phyloP scores from a whole-genome alignment of 2,113 vertebrate genomes.

The Chelonoidis abingdonii region DNA sequence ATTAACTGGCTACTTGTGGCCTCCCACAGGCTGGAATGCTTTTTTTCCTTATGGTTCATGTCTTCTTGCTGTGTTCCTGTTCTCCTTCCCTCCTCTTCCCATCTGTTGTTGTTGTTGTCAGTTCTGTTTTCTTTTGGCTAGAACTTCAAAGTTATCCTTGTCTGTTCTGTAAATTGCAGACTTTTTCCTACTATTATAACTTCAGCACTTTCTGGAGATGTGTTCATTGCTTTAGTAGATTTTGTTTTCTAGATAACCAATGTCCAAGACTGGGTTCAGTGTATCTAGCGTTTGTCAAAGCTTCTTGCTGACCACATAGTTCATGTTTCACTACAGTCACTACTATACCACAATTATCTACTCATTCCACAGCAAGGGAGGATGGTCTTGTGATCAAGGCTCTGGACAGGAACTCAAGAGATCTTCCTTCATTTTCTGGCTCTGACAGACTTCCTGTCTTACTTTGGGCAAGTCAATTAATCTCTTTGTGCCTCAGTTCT shows the following conservation, averaged over 20 bases:
- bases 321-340: not conserved
- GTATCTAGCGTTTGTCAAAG: not conserved
- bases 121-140: slow-evolving; percentile 70
- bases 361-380: not conserved
- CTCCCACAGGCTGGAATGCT: slow-evolving; percentile 62
- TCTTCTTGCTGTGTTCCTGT: slow-evolving; percentile 65
- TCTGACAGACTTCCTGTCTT: not conserved
- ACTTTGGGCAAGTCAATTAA: not conserved
- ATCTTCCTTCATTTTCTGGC: not conserved
- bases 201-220: slow-evolving; percentile 39
- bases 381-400: not conserved
- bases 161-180: slow-evolving; percentile 62
- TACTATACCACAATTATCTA: rapidly evolving
- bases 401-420: not conserved
- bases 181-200: slow-evolving; percentile 16
- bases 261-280: not conserved
- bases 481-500: not conserved
- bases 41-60: slow-evolving; percentile 70
- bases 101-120: slow-evolving; percentile 77
- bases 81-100: slow-evolving; percentile 70
- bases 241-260: slow-evolving; percentile 15
- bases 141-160: slow-evolving; percentile 59
- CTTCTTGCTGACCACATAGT: not conserved
- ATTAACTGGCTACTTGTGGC: slow-evolving; percentile 62
- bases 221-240: not conserved